These are phyloP conservation scores for Drosophila ustulata DNA, from an alignment of 2,888 invertebrate genomes.

Conservation along the genomic window DNA sequence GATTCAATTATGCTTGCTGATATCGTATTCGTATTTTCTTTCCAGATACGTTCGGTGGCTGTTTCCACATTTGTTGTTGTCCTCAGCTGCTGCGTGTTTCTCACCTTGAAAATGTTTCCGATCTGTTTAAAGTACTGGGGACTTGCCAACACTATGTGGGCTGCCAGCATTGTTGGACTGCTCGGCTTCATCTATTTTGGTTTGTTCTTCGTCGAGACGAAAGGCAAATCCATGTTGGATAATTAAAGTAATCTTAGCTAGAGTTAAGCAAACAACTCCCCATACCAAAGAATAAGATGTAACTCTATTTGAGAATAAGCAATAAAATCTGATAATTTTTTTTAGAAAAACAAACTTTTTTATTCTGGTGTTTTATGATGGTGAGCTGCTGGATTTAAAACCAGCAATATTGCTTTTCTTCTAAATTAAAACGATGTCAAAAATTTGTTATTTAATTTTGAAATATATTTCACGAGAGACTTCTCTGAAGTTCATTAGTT, in stretches of 20 bases:
- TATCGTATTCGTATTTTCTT: conserved; percentile 1
- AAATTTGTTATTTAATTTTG: no score
- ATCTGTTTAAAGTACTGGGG: conserved; percentile 62
- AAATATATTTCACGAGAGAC: no score
- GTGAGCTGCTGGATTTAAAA: no score
- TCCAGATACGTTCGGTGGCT: conserved; percentile 73
- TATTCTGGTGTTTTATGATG: no score
- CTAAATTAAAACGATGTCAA: no score
- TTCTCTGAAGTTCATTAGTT: neutral
- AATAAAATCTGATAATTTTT: neutral
- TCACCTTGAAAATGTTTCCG: conserved; percentile 72
- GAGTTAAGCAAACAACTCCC: neutral
- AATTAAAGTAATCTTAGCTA: conserved; percentile 20
- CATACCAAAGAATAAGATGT: neutral
- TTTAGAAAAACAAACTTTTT: neutral
- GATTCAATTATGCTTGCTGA: neutral
- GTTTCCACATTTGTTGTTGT: conserved; percentile 62
- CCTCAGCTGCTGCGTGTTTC: conserved; percentile 64
- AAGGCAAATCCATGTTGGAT: conserved; percentile 72
- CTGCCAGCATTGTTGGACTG: conserved; percentile 59
- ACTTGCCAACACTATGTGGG: conserved; percentile 73
- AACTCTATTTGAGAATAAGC: neutral
- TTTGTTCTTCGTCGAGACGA: conserved; percentile 76
- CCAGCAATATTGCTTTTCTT: no score
- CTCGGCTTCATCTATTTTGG: conserved; percentile 66